A percentile compares a stretch with the other conserved stretches of the same genome.
Conservation (phyloP, 2,888 invertebrate species). For the Timandra comae region DNA sequence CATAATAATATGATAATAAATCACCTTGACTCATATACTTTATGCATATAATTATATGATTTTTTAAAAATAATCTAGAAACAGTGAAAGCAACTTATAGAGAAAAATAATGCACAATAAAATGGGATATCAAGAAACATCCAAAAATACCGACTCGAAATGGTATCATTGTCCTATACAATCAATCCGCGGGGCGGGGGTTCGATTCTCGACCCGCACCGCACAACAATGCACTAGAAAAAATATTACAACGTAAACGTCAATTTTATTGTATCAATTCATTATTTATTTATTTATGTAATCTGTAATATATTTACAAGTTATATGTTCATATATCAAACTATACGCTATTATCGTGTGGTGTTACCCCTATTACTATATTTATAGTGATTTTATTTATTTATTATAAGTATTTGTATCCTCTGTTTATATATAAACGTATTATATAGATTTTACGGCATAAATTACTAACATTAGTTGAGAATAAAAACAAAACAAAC, state of each 20-base stretch:
- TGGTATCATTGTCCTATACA: conserved; percentile 21
- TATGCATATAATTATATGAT: conserved; percentile 76
- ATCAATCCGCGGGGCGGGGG: conserved; percentile 4
- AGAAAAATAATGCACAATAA: conserved; percentile 72
- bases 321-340: conserved; percentile 72
- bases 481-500: conserved; percentile 54
- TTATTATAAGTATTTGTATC: conserved; percentile 64
- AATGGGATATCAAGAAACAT: conserved; percentile 44
- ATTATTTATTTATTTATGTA: conserved; percentile 57
- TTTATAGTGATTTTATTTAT: conserved; percentile 57
- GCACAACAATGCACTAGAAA: conserved; percentile 17
- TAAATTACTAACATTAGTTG: conserved; percentile 74
- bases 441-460: conserved; percentile 67
- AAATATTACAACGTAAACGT: conserved; percentile 15
- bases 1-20: conserved; percentile 66
- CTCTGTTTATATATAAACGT: conserved; percentile 64
- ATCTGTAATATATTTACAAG: conserved; percentile 69
- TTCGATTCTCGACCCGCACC: conserved; percentile 3
- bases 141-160: conserved; percentile 55
- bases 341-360: conserved; percentile 69
- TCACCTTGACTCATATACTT: conserved; percentile 70
- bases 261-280: conserved; percentile 69
- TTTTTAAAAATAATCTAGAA: conserved; percentile 73
- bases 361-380: conserved; percentile 70
- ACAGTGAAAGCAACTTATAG: conserved; percentile 75